phyloP scores from a whole-genome alignment of 2,113 vertebrate species.

The Dipodomys spectabilis region DNA sequence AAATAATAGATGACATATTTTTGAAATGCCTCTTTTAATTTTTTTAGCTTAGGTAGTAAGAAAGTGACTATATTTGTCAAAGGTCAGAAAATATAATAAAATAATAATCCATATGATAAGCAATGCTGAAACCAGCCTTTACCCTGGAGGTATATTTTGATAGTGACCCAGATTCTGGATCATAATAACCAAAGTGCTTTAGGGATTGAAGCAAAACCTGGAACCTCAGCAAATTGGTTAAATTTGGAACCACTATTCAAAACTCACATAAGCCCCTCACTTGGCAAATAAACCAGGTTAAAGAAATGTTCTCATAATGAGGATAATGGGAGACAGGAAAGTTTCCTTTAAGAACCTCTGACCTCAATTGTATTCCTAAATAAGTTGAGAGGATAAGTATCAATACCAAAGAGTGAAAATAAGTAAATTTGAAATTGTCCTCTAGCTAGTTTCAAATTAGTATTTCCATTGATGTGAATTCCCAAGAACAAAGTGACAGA shows the following conservation, averaged over 20 bases:
- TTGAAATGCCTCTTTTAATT: neutral
- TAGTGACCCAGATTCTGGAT: conserved; percentile 54
- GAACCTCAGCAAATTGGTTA: conserved; percentile 37
- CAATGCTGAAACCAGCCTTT: conserved; percentile 44
- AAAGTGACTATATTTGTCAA: conserved; percentile 39
- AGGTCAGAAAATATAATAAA: conserved; percentile 49
- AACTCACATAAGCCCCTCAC: neutral
- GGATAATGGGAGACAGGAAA: neutral
- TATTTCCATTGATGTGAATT: neutral
- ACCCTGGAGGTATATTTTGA: conserved; percentile 47
- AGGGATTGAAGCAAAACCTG: conserved; percentile 29
- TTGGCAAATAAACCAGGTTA: neutral
- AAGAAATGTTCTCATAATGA: neutral
- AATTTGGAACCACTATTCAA: conserved; percentile 54
- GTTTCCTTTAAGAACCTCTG: neutral
- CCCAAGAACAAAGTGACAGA: neutral
- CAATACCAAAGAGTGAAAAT: neutral
- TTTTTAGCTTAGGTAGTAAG: neutral
- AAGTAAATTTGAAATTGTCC: neutral
- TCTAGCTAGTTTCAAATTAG: neutral
- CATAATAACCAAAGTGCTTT: conserved; percentile 46
- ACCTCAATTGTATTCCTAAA: neutral
- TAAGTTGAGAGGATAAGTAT: neutral
- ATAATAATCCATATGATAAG: conserved; percentile 45
- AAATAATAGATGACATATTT: neutral